Evolutionary conservation across 1,140 invertebrate genomes (phyloP).

Genomic region (Cydia pomonella): DNA sequence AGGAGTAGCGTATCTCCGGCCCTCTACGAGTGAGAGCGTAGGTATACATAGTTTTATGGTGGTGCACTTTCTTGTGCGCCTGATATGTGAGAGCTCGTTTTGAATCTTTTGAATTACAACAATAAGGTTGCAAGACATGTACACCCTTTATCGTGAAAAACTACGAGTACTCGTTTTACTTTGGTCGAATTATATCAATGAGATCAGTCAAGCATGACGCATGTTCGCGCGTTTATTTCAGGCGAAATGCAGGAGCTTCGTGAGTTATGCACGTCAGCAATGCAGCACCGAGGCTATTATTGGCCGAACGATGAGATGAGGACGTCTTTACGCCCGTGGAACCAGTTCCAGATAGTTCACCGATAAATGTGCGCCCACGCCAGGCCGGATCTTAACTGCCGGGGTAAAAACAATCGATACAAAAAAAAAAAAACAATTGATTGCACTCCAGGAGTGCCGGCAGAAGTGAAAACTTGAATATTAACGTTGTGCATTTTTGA

Average conservation of each 20-base stretch:
- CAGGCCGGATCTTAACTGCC: neutral
- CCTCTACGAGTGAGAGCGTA: too few species aligned
- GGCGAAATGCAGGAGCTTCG: conserved; percentile 26
- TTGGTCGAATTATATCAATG: neutral
- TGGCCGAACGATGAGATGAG: conserved; percentile 7
- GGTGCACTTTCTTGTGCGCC: too few species aligned
- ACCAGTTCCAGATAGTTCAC: neutral
- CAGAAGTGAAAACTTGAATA: too few species aligned
- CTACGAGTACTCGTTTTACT: neutral
- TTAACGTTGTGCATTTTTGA: too few species aligned
- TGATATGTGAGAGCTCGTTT: too few species aligned
- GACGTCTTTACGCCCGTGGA: conserved; percentile 6
- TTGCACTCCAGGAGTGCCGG: too few species aligned
- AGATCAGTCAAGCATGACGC: conserved; percentile 13
- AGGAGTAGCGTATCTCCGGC: neutral
- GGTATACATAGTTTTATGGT: too few species aligned
- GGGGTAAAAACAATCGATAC: neutral
- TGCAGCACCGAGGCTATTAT: conserved; percentile 12
- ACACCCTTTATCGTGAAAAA: neutral
- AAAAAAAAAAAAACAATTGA: neutral
- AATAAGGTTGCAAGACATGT: too few species aligned
- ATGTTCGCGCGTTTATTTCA: conserved; percentile 17
- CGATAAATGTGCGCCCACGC: neutral
- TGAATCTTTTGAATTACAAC: too few species aligned
- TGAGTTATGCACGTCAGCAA: conserved; percentile 15